phyloP scores from a whole-genome alignment of 2,797 vertebrate species.

The Sternotherus odoratus region DNA sequence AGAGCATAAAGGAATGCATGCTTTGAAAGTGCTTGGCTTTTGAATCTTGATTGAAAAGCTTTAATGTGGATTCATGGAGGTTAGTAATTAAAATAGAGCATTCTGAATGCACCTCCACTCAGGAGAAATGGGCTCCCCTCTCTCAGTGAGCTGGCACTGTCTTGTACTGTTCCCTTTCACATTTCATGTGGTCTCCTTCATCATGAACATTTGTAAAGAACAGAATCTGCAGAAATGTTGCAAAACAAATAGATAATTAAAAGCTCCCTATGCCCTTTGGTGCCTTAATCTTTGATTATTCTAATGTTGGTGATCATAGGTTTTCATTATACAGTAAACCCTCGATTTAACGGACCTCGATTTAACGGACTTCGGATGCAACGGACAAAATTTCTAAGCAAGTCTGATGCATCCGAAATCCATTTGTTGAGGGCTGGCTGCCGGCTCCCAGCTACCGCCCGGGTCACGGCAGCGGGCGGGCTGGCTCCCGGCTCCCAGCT shows the following conservation, averaged over 20 bases:
- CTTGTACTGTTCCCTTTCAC: not conserved
- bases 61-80: not conserved
- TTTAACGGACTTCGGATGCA: too few relatives aligned
- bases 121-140: not conserved
- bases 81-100: slow-evolving; percentile 29
- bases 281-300: slow-evolving; percentile 48
- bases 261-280: slow-evolving; percentile 9
- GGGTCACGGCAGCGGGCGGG: too few relatives aligned
- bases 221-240: not conserved
- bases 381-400: too few relatives aligned
- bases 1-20: not conserved
- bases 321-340: too few relatives aligned
- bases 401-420: too few relatives aligned
- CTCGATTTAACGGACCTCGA: too few relatives aligned
- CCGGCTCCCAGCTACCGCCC: too few relatives aligned
- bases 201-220: not conserved
- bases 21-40: not conserved
- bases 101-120: not conserved
- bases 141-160: not conserved
- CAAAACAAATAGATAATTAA: slow-evolving; percentile 40
- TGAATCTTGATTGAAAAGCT: slow-evolving; percentile 4
- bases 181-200: not conserved
- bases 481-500: too few relatives aligned
- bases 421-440: too few relatives aligned
- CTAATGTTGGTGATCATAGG: slow-evolving; percentile 16